These are phyloP conservation scores for Bemisia tabaci DNA, from an alignment of 1,140 invertebrate species.

Conservation along the genomic window DNA sequence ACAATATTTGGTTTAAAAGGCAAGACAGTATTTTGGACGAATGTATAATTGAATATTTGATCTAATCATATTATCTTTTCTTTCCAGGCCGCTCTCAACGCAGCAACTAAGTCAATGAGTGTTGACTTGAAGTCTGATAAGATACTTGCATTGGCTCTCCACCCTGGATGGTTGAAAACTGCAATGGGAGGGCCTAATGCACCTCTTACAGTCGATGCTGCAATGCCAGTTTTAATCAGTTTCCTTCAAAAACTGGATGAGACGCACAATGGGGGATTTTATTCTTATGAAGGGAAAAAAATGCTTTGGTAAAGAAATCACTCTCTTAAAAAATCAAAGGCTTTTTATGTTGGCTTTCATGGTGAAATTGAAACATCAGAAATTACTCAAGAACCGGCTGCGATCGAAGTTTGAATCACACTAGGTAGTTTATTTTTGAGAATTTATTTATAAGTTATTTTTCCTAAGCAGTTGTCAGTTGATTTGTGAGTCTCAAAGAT, in stretches of 20 bases:
- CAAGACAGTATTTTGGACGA: no score
- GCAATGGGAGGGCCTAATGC: slow-evolving; percentile 75
- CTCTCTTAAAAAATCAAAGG: background rate
- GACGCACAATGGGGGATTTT: slow-evolving; percentile 54
- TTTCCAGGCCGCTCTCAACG: slow-evolving; percentile 67
- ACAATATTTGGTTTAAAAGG: no score
- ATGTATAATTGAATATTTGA: slow-evolving; percentile 1
- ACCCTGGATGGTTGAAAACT: slow-evolving; percentile 85
- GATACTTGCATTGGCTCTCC: slow-evolving; percentile 59
- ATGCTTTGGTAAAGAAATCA: slow-evolving; percentile 50
- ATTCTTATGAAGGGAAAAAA: slow-evolving; percentile 57
- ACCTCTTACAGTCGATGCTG: slow-evolving; percentile 49
- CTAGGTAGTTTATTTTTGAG: no score
- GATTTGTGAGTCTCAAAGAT: no score
- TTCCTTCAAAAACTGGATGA: slow-evolving; percentile 45
- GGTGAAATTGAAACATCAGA: no score
- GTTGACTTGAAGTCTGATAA: slow-evolving; percentile 59
- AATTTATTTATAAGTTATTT: no score
- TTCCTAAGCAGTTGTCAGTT: no score
- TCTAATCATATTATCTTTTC: slow-evolving; percentile 14
- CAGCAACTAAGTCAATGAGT: slow-evolving; percentile 70
- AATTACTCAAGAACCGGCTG: no score
- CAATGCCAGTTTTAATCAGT: slow-evolving; percentile 46
- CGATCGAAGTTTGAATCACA: no score
- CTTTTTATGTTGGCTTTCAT: background rate